Percentiles rank a stretch among this genome's conserved stretches.
Evolutionary conservation across 35 echinoderm and acorn worm species (phyloP).

Genomic region (Strongylocentrotus purpuratus): DNA sequence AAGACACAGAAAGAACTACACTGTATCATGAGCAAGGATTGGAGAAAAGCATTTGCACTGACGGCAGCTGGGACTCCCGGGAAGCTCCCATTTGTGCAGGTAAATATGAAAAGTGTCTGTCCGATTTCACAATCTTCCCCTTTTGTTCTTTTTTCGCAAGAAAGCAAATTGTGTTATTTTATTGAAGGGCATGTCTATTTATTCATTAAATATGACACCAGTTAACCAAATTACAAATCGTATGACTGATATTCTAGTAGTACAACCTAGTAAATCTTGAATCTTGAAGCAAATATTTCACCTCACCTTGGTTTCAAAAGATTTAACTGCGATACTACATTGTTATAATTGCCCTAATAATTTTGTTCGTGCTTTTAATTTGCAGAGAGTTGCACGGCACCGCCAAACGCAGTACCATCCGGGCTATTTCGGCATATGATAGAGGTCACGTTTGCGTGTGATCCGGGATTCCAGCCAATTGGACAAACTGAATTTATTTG

Average conservation of each 20-base stretch:
- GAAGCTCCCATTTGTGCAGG: neutral
- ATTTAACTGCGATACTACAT: neutral
- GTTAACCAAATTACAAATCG: too few species aligned
- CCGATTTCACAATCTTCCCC: neutral
- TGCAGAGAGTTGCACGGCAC: neutral
- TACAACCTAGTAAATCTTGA: too few species aligned
- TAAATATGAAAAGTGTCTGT: neutral
- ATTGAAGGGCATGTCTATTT: too few species aligned
- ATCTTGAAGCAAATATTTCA: too few species aligned
- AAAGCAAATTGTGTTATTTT: neutral
- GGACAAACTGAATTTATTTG: neutral
- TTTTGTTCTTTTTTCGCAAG: neutral
- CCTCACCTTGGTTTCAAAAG: too few species aligned
- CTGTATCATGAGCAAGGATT: neutral
- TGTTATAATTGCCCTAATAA: neutral
- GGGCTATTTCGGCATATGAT: neutral
- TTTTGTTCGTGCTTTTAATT: neutral
- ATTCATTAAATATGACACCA: too few species aligned
- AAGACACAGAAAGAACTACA: neutral
- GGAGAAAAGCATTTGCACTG: neutral
- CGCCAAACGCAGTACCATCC: neutral
- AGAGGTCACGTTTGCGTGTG: neutral
- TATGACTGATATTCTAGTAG: too few species aligned
- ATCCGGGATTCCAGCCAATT: neutral
- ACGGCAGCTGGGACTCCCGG: constrained; percentile 7